Conservation (phyloP, 53 echinoderm and acorn worm genomes). For the Astropecten irregularis region DNA sequence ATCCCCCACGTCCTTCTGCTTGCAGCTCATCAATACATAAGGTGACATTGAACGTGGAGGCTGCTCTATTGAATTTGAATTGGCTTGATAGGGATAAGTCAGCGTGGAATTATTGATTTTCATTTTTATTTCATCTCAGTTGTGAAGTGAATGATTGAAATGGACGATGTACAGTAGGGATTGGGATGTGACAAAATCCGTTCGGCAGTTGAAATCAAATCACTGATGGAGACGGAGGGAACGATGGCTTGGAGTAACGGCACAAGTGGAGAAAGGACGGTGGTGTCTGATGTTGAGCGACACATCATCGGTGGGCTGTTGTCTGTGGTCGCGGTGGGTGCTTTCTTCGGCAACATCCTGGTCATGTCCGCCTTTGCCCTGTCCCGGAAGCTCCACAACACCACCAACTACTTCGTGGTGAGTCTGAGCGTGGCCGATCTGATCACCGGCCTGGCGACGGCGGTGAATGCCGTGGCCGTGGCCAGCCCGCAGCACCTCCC, state of each 20-base stretch:
- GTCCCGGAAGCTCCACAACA: constrained; percentile 31
- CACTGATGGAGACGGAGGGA: background rate
- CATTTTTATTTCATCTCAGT: too few species aligned
- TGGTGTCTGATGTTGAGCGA: background rate
- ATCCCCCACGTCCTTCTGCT: too few species aligned
- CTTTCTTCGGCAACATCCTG: constrained; percentile 4
- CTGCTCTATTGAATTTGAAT: too few species aligned
- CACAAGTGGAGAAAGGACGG: background rate
- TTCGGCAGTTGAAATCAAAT: too few species aligned
- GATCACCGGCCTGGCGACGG: constrained; percentile 29
- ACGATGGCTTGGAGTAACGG: background rate
- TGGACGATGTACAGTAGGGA: too few species aligned
- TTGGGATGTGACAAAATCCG: too few species aligned
- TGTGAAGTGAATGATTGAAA: too few species aligned
- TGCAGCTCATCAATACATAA: too few species aligned
- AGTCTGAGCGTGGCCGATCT: constrained; percentile 51
- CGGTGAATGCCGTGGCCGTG: constrained; percentile 35
- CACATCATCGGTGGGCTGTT: background rate
- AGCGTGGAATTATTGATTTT: too few species aligned
- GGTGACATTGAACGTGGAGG: too few species aligned
- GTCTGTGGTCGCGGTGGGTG: background rate
- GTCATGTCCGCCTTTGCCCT: constrained; percentile 11
- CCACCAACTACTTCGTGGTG: constrained; percentile 41
- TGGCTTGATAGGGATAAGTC: too few species aligned
- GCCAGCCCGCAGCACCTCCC: background rate